A percentile compares a stretch with the other conserved stretches of the same genome.
phyloP scores from a whole-genome alignment of 1,140 invertebrate species.

The Lamellibrachia luymesi region DNA sequence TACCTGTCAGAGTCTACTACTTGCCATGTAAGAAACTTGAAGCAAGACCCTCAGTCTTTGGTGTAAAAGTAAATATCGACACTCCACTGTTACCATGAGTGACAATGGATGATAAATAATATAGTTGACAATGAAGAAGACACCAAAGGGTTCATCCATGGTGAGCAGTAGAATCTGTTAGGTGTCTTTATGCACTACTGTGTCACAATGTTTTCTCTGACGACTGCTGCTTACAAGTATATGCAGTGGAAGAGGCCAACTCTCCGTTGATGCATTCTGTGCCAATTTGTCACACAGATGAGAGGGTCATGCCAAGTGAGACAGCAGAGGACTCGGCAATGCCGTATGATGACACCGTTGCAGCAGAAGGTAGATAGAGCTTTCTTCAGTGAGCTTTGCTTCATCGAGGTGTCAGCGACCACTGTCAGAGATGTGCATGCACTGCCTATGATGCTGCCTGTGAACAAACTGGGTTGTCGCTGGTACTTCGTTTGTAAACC shows the following conservation, averaged over 20 bases:
- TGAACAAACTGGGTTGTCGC: not conserved
- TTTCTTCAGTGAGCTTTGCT: not conserved
- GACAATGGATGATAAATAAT: not conserved
- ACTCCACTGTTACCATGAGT: not conserved
- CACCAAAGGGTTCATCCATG: not conserved
- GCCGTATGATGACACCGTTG: not conserved
- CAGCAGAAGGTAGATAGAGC: not conserved
- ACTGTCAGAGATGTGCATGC: not conserved
- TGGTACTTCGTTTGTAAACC: not conserved
- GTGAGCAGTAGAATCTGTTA: not conserved
- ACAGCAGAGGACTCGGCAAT: not conserved
- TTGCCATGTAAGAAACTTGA: not conserved
- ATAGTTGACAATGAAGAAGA: not conserved
- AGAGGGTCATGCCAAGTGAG: not conserved
- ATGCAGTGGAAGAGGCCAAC: not conserved
- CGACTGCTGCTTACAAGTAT: not conserved
- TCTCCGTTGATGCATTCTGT: not conserved
- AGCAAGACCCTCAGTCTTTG: not conserved
- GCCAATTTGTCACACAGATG: not conserved
- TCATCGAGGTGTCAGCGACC: not conserved
- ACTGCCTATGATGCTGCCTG: not conserved
- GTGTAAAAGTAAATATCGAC: not conserved
- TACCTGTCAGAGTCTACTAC: not conserved
- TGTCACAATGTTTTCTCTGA: not conserved
- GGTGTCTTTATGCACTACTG: not conserved